These are phyloP conservation scores for Dugesia japonica DNA, from an alignment of 2,888 invertebrate genomes.

Conservation along the genomic window DNA sequence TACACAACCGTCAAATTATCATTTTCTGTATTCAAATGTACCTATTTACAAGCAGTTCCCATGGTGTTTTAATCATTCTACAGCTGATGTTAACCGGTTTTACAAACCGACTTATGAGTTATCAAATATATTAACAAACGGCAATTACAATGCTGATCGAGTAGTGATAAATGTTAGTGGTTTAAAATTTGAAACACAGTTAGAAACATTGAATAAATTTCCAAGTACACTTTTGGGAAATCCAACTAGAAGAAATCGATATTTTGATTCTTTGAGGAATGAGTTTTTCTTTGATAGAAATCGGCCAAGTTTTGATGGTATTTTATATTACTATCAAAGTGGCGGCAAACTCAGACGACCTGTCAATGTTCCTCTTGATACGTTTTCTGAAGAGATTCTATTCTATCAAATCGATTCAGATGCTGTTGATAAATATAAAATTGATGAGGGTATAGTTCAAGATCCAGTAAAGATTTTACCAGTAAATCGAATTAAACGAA, in stretches of 20 bases:
- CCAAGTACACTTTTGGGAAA: slow-evolving; percentile 89
- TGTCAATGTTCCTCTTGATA: slow-evolving; percentile 86
- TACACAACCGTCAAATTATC: not conserved
- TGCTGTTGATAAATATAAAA: slow-evolving; percentile 53
- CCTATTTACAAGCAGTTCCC: slow-evolving; percentile 1
- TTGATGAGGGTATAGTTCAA: slow-evolving; percentile 95
- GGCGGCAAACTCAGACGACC: slow-evolving; percentile 82
- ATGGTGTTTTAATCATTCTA: slow-evolving; percentile 2
- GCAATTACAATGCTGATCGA: slow-evolving; percentile 38
- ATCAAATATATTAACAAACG: not conserved
- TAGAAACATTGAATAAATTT: slow-evolving; percentile 91
- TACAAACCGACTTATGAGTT: slow-evolving; percentile 9
- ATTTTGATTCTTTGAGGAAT: slow-evolving; percentile 89
- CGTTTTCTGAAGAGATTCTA: slow-evolving; percentile 96
- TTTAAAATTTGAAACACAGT: slow-evolving; percentile 89
- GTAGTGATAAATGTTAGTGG: slow-evolving; percentile 58
- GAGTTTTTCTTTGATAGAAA: slow-evolving; percentile 99
- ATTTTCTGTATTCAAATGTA: slow-evolving; percentile 10
- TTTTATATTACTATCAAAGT: slow-evolving; percentile 73
- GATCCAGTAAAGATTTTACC: slow-evolving; percentile 95
- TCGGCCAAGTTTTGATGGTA: slow-evolving; percentile 59
- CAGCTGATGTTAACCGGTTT: not conserved
- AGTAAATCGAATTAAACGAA: slow-evolving; percentile 83
- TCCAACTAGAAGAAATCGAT: slow-evolving; percentile 64
- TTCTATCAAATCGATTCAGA: slow-evolving; percentile 96